Percentiles rank a stretch among this genome's conserved stretches.
These are phyloP conservation scores for Sapajus apella DNA, from an alignment of 2,113 vertebrate genomes.

Conservation along the genomic window DNA sequence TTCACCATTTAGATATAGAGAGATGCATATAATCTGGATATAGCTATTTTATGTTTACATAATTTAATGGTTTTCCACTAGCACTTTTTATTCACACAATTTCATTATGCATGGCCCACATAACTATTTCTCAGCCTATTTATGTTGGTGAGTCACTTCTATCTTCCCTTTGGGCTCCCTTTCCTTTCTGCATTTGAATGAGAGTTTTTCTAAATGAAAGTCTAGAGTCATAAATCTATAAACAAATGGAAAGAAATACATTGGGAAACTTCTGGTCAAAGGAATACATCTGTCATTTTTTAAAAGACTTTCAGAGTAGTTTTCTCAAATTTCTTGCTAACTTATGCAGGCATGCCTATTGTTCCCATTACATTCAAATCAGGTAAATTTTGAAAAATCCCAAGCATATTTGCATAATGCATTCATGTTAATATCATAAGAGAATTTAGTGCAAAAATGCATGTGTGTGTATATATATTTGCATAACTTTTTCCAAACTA, in stretches of 20 bases:
- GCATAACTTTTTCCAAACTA: background rate
- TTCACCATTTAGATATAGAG: background rate
- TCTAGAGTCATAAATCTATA: conserved; percentile 37
- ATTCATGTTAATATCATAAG: background rate
- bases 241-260: background rate
- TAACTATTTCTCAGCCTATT: background rate
- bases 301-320: background rate
- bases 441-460: background rate
- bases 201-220: background rate
- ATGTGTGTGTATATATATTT: background rate
- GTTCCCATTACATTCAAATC: background rate
- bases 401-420: background rate
- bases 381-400: background rate
- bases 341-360: background rate
- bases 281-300: background rate
- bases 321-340: background rate
- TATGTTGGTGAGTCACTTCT: conserved; percentile 10
- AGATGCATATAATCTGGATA: background rate
- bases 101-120: background rate
- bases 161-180: background rate
- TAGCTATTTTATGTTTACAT: background rate
- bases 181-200: conserved; percentile 34
- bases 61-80: background rate
- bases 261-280: conserved; percentile 9
- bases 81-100: background rate